Conservation (phyloP, 1,140 invertebrate genomes). For the Drosophila serrata region DNA sequence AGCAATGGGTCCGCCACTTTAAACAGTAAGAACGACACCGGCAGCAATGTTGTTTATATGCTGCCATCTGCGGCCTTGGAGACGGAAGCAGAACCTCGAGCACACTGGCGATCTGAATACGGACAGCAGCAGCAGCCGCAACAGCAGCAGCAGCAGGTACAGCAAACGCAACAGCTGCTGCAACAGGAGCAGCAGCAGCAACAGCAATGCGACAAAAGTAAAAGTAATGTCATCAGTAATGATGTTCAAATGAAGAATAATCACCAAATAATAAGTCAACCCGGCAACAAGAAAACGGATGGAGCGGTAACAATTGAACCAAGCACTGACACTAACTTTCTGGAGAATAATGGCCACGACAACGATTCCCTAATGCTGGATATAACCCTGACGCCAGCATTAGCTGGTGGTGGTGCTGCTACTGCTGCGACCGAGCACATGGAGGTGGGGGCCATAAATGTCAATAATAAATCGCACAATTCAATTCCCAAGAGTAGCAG, state of each 20-base stretch:
- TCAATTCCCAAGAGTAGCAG: conserved; percentile 22
- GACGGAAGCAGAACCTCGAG: conserved; percentile 40
- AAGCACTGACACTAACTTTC: conserved; percentile 15
- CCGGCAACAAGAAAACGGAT: conserved; percentile 47
- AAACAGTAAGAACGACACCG: conserved; percentile 17
- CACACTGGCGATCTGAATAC: conserved; percentile 63
- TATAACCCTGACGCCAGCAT: conserved; percentile 26
- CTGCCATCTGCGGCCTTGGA: conserved; percentile 49
- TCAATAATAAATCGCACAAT: conserved; percentile 35
- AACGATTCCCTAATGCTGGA: conserved; percentile 45
- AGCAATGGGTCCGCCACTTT: conserved; percentile 31
- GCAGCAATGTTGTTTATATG: conserved; percentile 45
- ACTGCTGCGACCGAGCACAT: conserved; percentile 19
- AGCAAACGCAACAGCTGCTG: conserved; percentile 35
- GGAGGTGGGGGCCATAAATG: conserved; percentile 14
- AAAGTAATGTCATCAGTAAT: conserved; percentile 44
- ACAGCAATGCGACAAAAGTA: conserved; percentile 32
- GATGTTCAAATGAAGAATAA: conserved; percentile 61
- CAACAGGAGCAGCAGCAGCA: conserved; percentile 35
- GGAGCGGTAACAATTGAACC: not conserved
- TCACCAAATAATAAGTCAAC: conserved; percentile 49
- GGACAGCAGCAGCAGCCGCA: conserved; percentile 51
- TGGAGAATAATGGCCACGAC: conserved; percentile 46
- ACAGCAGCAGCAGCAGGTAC: conserved; percentile 5
- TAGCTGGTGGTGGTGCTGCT: conserved; percentile 15